phyloP scores from a whole-genome alignment of 2,797 vertebrate species.

The Jordanella pulchra region DNA sequence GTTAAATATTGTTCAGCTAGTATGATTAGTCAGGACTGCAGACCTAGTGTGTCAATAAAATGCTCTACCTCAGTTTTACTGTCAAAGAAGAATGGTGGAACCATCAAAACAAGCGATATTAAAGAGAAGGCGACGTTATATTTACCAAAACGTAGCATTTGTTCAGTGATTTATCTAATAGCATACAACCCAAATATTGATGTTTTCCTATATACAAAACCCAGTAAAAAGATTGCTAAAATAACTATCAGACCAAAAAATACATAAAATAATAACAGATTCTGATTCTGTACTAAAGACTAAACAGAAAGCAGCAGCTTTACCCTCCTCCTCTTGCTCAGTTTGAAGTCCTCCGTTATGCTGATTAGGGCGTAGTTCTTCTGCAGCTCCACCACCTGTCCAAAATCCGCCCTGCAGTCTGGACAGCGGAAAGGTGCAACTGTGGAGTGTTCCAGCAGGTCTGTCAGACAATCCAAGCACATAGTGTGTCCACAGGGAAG shows the following conservation, averaged over 20 bases:
- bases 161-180: too few relatives aligned
- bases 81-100: too few relatives aligned
- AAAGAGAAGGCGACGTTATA: too few relatives aligned
- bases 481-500: conserved; percentile 75
- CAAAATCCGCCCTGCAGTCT: conserved; percentile 59
- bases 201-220: too few relatives aligned
- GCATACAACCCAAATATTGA: too few relatives aligned
- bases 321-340: conserved; percentile 45
- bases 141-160: too few relatives aligned
- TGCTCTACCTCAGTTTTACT: too few relatives aligned
- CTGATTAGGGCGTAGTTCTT: conserved; percentile 64
- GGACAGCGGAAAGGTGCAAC: conserved; percentile 60
- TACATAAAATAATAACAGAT: background rate
- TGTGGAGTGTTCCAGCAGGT: conserved; percentile 43
- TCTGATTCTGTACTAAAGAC: background rate
- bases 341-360: conserved; percentile 66
- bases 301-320: background rate
- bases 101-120: too few relatives aligned
- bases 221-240: background rate
- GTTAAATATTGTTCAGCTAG: too few relatives aligned
- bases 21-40: too few relatives aligned
- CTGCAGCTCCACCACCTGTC: conserved; percentile 18
- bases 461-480: conserved; percentile 58
- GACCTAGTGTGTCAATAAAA: too few relatives aligned
- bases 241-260: too few relatives aligned